Evolutionary conservation across 2,797 vertebrate genomes (phyloP), one percentile per base, ranked within the genome.

Genomic region (Sphenopsis melanotis): DNA sequence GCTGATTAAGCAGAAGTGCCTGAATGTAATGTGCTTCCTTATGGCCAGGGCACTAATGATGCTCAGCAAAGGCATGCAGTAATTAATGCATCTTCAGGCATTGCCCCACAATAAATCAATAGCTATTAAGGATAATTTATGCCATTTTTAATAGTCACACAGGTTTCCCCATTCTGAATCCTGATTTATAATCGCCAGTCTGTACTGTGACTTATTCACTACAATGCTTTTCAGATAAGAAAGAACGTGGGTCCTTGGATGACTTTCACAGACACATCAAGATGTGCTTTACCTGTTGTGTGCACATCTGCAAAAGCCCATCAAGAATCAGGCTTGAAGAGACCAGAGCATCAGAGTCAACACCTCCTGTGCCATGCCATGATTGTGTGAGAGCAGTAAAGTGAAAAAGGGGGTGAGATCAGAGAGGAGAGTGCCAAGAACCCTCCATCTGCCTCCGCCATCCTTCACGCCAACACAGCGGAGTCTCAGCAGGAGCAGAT

Each of bases 41-140:
- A 93, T 0, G 0, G 65, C 39, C 0, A 0, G 85, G 42, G 55
- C 61, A 78, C 47, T 89, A 78, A 94, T 26, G 55, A 79, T 61
- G 53, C 69, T 85, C 74, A 80, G 52, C 36, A 88, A 91, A 95
- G 65, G 50, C 49, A 83, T 11, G 22, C 26, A 86, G 65, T 84
- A 94, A 87, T 92, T 95, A 83, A 77, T 83, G 57, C 84, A 86
- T 55, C 82, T 83, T 85, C 82, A 87, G 79, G 69, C 79, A 71
- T 49, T 87, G 49, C 63, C 63, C 47, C 0, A 0, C 50, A 81
- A 83, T 44, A 95, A 94, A 89, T 85, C 91, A 85, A 71, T 85
- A 85, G 27, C 76, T 85, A 63, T 87, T 89, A 94, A 83, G 61
- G 65, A 74, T 71, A 93, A 88, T 76, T 88, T 71, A 94, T 72